phyloP scores from a whole-genome alignment of 2,888 invertebrate species.

The Campoletis raptor region DNA sequence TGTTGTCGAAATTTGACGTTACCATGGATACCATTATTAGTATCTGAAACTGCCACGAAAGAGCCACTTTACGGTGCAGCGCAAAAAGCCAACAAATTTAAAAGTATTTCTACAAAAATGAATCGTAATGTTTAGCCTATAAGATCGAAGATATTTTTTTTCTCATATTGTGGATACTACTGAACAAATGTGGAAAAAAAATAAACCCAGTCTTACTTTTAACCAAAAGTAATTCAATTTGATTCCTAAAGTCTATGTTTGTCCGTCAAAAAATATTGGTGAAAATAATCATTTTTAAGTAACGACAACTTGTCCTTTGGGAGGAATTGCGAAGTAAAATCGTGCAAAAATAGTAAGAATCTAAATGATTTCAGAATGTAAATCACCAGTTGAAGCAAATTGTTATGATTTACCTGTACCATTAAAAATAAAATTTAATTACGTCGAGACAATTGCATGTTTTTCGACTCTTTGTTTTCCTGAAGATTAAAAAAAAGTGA shows the following conservation, averaged over 20 bases:
- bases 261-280: no score
- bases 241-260: no score
- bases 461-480: background rate
- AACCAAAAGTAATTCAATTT: background rate
- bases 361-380: background rate
- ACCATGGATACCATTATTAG: constrained; percentile 44
- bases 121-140: background rate
- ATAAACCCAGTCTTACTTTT: background rate
- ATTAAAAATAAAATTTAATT: constrained; percentile 3
- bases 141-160: no score
- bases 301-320: background rate
- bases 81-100: background rate
- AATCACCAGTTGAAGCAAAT: background rate
- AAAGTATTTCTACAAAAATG: background rate
- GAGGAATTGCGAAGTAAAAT: background rate
- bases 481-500: constrained; percentile 21
- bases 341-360: background rate
- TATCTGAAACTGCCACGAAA: constrained; percentile 15
- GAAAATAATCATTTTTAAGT: background rate
- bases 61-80: constrained; percentile 20
- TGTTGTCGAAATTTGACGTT: constrained; percentile 39
- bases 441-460: background rate
- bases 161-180: background rate
- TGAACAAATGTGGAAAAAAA: background rate
- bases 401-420: background rate